Base-by-base conservation (phyloP, 35 echinoderm and acorn worm genomes). In the Ophioderma brevispina region DNA sequence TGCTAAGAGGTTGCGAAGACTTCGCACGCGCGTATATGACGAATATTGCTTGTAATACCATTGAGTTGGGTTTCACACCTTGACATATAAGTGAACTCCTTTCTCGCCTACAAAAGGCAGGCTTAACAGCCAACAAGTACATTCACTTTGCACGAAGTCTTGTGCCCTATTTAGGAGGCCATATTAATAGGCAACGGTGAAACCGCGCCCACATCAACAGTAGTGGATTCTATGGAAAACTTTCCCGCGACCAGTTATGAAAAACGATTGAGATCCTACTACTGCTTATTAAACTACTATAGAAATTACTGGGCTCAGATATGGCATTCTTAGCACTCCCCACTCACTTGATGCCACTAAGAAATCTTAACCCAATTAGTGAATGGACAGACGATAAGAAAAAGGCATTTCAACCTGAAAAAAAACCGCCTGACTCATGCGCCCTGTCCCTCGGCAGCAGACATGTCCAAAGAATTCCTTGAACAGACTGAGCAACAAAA, bases 131-230 rank as follows among this genome's bases (percentile, higher is more conserved):
- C 4, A 80, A 80, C 78, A 4, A 80, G 17, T 21, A 80, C 33
- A 36, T 80, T 8, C 38, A 15, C 33, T 34, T 80, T 80, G 11
- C 17, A 4, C 1, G 36, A 23, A 36, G 2, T 34, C 1, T 2
- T 32, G 78, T 80, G 11, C 3, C 78, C 17, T 80, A 80, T 35
- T n/a, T n/a, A 36, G 3, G 33, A 80, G 78, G 78, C 17, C 38
- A 80, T 36, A n/a, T 80, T 15, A 13, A 80, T 80, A 34, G 78
- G 78, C 17, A 80, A 80, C 36, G 78, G 78, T 35, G 31, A 80
- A 15, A 4, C n/a, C 31, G 25, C 33, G 78, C 3, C 78, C 78
- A 4, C 33, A 36, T 33, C 78, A 4, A 1, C 17, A 80, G 1
- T 34, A 80, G 32, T 80, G 1, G 34, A 80, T 17, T 3, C 78